Conservation (phyloP, 2,797 vertebrate species). For the Erethizon dorsatum region DNA sequence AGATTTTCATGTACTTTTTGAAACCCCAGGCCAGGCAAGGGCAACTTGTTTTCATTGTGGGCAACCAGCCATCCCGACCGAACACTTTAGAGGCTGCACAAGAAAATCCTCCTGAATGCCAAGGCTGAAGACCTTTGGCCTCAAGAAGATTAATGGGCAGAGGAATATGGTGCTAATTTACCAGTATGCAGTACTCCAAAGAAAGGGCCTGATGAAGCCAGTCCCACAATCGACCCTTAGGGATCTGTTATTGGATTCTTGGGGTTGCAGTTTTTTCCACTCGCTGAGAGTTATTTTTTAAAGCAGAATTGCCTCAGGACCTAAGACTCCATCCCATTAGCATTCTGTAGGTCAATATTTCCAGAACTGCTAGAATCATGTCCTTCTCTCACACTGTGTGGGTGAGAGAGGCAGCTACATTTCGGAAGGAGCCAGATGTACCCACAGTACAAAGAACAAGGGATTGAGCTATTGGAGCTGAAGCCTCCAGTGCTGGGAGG, state of each 20-base stretch:
- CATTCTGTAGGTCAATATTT: constrained; percentile 69
- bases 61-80: background rate
- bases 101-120: background rate
- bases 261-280: background rate
- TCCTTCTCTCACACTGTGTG: constrained; percentile 56
- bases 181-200: background rate
- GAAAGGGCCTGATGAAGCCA: background rate
- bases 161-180: background rate
- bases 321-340: constrained; percentile 63
- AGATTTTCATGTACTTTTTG: background rate
- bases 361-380: constrained; percentile 48
- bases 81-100: background rate
- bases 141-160: background rate
- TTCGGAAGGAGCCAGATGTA: constrained; percentile 68
- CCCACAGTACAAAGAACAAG: constrained; percentile 38
- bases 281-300: constrained; percentile 55
- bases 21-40: background rate
- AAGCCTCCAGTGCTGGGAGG: constrained; percentile 32
- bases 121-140: background rate
- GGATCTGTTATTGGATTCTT: constrained; percentile 26
- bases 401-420: constrained; percentile 54
- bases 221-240: background rate
- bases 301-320: constrained; percentile 47
- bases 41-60: background rate
- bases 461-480: background rate